Conservation (phyloP, 2,888 invertebrate genomes). For the Pteria penguin region DNA sequence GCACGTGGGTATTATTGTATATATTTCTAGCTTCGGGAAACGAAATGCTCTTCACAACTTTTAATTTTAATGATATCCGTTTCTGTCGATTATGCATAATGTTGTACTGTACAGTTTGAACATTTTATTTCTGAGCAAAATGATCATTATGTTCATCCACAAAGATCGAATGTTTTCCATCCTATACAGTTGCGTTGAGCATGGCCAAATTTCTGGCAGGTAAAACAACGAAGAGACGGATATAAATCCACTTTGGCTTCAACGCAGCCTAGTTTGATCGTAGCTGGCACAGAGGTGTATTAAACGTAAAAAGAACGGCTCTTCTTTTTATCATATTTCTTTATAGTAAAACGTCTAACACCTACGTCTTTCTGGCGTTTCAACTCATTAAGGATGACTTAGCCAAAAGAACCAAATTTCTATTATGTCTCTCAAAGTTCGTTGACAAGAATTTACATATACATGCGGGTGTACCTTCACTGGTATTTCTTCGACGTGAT, state of each 20-base stretch:
- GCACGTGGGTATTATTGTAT: no score
- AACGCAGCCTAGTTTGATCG: background rate
- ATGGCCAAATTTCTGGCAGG: background rate
- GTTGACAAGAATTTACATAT: background rate
- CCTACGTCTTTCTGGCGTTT: background rate
- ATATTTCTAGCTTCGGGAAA: no score
- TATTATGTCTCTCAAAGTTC: background rate
- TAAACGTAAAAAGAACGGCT: background rate
- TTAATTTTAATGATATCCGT: no score
- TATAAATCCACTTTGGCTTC: background rate
- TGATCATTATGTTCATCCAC: no score
- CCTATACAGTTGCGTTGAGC: no score
- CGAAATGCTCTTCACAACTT: no score
- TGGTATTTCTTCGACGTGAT: background rate
- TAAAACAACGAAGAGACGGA: background rate
- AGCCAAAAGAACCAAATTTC: background rate
- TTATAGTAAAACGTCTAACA: background rate
- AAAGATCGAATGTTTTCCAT: no score
- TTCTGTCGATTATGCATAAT: no score
- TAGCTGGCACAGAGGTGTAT: background rate
- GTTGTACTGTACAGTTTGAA: no score
- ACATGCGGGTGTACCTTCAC: background rate
- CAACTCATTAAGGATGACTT: background rate
- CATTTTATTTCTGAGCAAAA: no score
- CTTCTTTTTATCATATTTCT: background rate